A percentile compares a stretch with the other conserved stretches of the same genome.
These are phyloP conservation scores for Ligdia adustata DNA, from an alignment of 2,888 invertebrate species.

Conservation along the genomic window DNA sequence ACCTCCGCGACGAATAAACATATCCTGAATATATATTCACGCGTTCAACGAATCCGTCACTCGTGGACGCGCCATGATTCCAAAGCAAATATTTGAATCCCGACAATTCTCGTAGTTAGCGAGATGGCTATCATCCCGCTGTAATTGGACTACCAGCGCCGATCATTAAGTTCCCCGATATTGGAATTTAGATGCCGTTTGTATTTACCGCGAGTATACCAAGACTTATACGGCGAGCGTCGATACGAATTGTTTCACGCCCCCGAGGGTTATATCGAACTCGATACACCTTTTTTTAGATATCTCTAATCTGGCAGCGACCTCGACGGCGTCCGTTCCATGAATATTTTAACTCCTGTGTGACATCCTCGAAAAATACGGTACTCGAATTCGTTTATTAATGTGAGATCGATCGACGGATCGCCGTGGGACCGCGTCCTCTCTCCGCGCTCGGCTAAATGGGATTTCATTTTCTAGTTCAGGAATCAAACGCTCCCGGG, in stretches of 20 bases:
- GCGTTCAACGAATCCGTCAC: slow-evolving; percentile 58
- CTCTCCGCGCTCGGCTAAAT: slow-evolving; percentile 62
- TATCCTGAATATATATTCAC: slow-evolving; percentile 2
- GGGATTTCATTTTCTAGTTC: slow-evolving; percentile 80
- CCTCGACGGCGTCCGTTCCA: slow-evolving; percentile 64
- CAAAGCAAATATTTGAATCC: slow-evolving; percentile 51
- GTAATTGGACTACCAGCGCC: slow-evolving; percentile 53
- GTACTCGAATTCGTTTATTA: slow-evolving; percentile 70
- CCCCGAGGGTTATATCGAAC: slow-evolving; percentile 45
- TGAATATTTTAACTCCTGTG: slow-evolving; percentile 76
- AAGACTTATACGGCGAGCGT: slow-evolving; percentile 33
- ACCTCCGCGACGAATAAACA: slow-evolving; percentile 52
- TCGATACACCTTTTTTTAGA: slow-evolving; percentile 59
- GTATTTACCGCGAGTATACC: slow-evolving; percentile 49
- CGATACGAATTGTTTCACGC: slow-evolving; percentile 61
- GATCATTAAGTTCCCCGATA: slow-evolving; percentile 53
- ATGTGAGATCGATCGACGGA: slow-evolving; percentile 65
- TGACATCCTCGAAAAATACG: slow-evolving; percentile 68
- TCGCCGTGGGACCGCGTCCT: slow-evolving; percentile 49
- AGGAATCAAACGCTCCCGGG: slow-evolving; percentile 71
- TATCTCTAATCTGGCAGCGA: slow-evolving; percentile 64
- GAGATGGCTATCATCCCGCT: slow-evolving; percentile 40
- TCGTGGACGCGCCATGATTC: slow-evolving; percentile 42
- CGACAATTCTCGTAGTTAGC: slow-evolving; percentile 47
- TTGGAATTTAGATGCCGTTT: slow-evolving; percentile 58